Evolutionary conservation across 2,888 invertebrate genomes (phyloP).

Genomic region (Eupeodes luniger): DNA sequence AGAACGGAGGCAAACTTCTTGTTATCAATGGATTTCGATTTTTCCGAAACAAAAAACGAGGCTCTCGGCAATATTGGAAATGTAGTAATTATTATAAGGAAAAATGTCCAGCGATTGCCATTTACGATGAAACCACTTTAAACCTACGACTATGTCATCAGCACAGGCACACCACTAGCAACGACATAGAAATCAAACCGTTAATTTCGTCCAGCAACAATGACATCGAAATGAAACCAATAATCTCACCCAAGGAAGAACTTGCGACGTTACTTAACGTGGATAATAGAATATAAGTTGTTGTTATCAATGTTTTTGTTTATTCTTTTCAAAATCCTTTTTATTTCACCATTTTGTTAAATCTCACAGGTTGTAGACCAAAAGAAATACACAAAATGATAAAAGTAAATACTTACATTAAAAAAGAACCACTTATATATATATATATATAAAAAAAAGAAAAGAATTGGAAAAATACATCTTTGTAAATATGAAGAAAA

Average conservation of each 20-base stretch:
- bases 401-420: constrained; percentile 51
- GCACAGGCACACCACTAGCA: constrained; percentile 82
- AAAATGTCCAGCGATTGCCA: constrained; percentile 84
- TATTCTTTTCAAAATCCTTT: constrained; percentile 10
- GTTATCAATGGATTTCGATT: constrained; percentile 84
- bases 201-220: constrained; percentile 79
- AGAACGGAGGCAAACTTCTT: constrained; percentile 83
- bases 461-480: constrained; percentile 47
- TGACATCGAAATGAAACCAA: constrained; percentile 82
- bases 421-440: constrained; percentile 7
- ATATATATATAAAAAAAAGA: constrained; percentile 15
- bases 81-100: constrained; percentile 84
- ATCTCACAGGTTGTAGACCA: constrained; percentile 28
- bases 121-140: constrained; percentile 83
- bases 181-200: constrained; percentile 82
- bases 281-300: constrained; percentile 56
- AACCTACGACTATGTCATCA: constrained; percentile 83
- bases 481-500: constrained; percentile 29
- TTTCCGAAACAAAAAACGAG: constrained; percentile 84
- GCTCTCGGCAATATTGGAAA: constrained; percentile 84
- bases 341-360: constrained; percentile 35
- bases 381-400: constrained; percentile 9
- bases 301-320: background rate
- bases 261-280: constrained; percentile 51
- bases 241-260: constrained; percentile 72